Percentiles rank a stretch among this genome's conserved stretches.
Conservation (phyloP, 2,888 invertebrate species). For the Cremastinae sp. region DNA sequence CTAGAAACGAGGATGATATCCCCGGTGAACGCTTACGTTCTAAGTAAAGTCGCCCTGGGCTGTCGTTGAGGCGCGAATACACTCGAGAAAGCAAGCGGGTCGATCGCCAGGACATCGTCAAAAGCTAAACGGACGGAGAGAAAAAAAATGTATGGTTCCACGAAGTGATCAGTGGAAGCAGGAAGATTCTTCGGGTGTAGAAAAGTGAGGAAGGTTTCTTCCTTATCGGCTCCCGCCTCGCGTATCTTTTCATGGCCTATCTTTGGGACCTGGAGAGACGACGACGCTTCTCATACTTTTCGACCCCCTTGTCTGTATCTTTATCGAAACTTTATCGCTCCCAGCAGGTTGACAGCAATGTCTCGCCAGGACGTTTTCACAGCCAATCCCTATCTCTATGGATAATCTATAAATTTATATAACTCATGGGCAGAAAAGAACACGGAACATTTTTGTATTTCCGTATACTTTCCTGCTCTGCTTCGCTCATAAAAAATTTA, state of each 20-base stretch:
- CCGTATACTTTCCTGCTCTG: background rate
- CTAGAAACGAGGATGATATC: too few relatives aligned
- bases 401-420: constrained; percentile 23
- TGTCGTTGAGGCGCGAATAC: constrained; percentile 22
- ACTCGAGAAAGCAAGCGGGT: constrained; percentile 15
- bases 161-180: constrained; percentile 11
- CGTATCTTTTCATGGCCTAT: constrained; percentile 53
- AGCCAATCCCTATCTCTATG: background rate
- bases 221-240: constrained; percentile 53
- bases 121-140: constrained; percentile 17
- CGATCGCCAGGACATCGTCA: constrained; percentile 12
- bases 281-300: constrained; percentile 28
- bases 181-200: constrained; percentile 5
- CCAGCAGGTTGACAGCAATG: constrained; percentile 33
- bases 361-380: constrained; percentile 25
- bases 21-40: constrained; percentile 1
- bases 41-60: constrained; percentile 1
- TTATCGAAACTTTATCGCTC: constrained; percentile 51
- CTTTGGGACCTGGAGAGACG: background rate
- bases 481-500: background rate
- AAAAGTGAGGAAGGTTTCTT: constrained; percentile 19
- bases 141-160: constrained; percentile 1
- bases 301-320: constrained; percentile 37
- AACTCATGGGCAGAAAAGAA: background rate
- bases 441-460: background rate